Evolutionary conservation across 2,888 invertebrate species (phyloP).

Genomic region (Argyra leucocephala): DNA sequence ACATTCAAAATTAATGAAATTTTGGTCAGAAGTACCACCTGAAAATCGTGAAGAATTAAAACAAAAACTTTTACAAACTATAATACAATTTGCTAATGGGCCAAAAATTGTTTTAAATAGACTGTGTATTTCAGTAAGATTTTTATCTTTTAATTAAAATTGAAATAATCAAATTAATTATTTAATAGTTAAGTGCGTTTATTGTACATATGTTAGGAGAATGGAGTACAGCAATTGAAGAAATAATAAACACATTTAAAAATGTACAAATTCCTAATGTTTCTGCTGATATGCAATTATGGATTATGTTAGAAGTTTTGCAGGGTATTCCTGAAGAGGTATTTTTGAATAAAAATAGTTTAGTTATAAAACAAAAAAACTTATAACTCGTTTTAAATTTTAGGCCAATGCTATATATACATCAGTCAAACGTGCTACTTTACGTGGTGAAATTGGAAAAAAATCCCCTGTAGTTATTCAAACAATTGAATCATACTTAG

Average conservation of each 20-base stretch:
- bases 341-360: slow-evolving; percentile 24
- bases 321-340: slow-evolving; percentile 85
- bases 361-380: not conserved
- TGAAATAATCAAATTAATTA: not conserved
- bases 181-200: slow-evolving; percentile 71
- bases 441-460: slow-evolving; percentile 38
- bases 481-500: slow-evolving; percentile 37
- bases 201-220: slow-evolving; percentile 56
- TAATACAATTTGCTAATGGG: slow-evolving; percentile 66
- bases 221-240: slow-evolving; percentile 59
- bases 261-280: slow-evolving; percentile 50
- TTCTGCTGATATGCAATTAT: slow-evolving; percentile 51
- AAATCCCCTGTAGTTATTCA: slow-evolving; percentile 37
- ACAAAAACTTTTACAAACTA: slow-evolving; percentile 65
- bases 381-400: not conserved
- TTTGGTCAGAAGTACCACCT: slow-evolving; percentile 77
- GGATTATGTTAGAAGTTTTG: slow-evolving; percentile 70
- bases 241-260: slow-evolving; percentile 59
- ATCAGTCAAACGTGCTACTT: slow-evolving; percentile 36
- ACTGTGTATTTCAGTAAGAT: slow-evolving; percentile 70
- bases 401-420: slow-evolving; percentile 39
- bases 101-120: slow-evolving; percentile 79
- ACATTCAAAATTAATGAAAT: slow-evolving; percentile 77
- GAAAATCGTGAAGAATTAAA: slow-evolving; percentile 68
- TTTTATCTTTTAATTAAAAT: not conserved